Base-by-base conservation (phyloP, 2,113 vertebrate genomes). In the Mionectes macconnelli region DNA sequence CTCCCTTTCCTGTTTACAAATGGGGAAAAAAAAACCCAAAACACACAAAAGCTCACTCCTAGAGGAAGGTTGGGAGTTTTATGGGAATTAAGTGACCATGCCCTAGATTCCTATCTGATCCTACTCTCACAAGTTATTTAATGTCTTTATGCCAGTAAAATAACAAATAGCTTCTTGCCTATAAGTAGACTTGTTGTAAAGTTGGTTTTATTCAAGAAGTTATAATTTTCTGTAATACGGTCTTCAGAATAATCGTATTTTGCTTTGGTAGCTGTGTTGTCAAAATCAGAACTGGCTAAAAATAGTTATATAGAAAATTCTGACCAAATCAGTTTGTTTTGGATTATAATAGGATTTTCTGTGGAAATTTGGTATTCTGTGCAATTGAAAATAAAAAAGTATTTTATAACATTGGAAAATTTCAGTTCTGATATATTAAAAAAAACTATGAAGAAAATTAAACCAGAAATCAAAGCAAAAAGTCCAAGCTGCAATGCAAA, bases 41-140 rank as follows among this genome's bases (percentile, higher is more conserved):
- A 44, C 42, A 30, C 28, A 35, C 35, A 42, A 47, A 79, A 76
- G 2, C 35, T 77, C 40, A 24, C 7, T 19, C 24, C 37, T 55
- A 20, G 1, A 0, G 4, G 22, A 20, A 62, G 35, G 11, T 0
- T 66, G 40, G 6, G 15, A 14, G 6, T 5, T 57, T 72, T 50
- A 11, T 62, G 35, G 73, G 35, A 42, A 74, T 53, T 87, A 57
- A 73, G 10, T 27, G 28, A 40, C 27, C 12, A 2, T 47, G 42
- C 40, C 40, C 15, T n/a, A 19, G 9, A 47, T 42, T 81, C 37
- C 21, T 39, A 4, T 35, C 64, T 86, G 67, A 74, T 59, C 19
- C 30, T 72, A 55, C 52, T 80, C 76, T 79, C 7, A 3, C 35
- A 53, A 45, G 24, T 42, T 63, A 39, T 56, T 74, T 75, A 14